These are phyloP conservation scores for Drosophila kohkoa DNA, from an alignment of 1,140 invertebrate species.

Conservation along the genomic window DNA sequence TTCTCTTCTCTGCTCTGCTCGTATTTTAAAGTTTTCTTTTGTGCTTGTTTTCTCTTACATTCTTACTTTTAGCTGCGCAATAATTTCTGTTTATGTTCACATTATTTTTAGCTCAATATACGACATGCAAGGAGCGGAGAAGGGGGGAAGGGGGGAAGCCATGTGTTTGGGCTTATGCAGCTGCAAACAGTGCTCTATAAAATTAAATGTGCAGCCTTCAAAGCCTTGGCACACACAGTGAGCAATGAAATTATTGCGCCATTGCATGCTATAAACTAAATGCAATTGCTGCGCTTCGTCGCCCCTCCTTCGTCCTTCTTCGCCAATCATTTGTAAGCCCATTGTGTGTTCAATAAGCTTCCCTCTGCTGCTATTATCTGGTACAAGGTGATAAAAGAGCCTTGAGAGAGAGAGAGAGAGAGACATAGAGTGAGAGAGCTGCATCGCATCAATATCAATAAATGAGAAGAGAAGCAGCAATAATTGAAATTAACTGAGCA, in stretches of 20 bases:
- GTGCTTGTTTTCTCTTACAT: conserved; percentile 40
- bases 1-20: not conserved
- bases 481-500: too few relatives aligned
- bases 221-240: conserved; percentile 30
- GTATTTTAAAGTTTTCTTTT: conserved; percentile 61
- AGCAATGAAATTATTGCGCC: conserved; percentile 44
- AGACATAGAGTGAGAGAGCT: not conserved
- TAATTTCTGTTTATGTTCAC: conserved; percentile 79
- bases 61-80: conserved; percentile 56
- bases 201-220: conserved; percentile 52
- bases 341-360: conserved; percentile 34
- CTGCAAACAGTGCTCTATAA: conserved; percentile 48
- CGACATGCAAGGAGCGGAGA: conserved; percentile 11
- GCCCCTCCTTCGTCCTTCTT: not conserved
- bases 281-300: conserved; percentile 6
- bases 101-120: conserved; percentile 67
- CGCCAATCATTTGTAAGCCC: conserved; percentile 31
- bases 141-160: not conserved
- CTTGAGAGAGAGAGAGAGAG: not conserved
- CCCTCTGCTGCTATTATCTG: not conserved
- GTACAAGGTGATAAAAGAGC: not conserved
- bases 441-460: not conserved
- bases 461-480: not conserved
- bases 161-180: conserved; percentile 14
- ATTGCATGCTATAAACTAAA: conserved; percentile 51